These are phyloP conservation scores for Holothuria scabra DNA, from an alignment of 53 echinoderm and acorn worm genomes.

Conservation along the genomic window DNA sequence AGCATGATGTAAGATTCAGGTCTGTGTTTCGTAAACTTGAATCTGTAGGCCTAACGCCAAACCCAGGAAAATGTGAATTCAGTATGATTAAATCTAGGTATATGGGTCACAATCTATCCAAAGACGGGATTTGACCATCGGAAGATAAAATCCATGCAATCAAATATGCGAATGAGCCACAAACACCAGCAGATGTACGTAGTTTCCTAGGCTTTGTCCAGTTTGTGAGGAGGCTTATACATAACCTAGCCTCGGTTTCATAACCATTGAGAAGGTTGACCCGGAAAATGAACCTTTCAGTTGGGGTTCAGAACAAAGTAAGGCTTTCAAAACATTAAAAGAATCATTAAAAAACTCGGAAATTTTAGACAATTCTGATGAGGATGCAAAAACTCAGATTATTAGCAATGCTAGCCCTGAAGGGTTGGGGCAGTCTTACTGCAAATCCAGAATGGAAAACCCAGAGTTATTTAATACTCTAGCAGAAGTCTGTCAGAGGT, in stretches of 20 bases:
- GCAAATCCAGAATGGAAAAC: constrained; percentile 47
- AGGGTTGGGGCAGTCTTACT: constrained; percentile 9
- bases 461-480: constrained; percentile 47
- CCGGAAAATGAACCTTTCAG: constrained; percentile 41
- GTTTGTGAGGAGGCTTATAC: constrained; percentile 37
- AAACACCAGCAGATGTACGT: constrained; percentile 56
- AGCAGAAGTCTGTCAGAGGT: constrained; percentile 26
- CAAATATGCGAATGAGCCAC: constrained; percentile 50
- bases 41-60: constrained; percentile 57
- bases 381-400: constrained; percentile 18
- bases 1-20: constrained; percentile 58
- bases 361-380: constrained; percentile 63
- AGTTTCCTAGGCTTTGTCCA: constrained; percentile 69
- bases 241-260: constrained; percentile 51
- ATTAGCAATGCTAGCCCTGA: constrained; percentile 72
- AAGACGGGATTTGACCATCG: constrained; percentile 56
- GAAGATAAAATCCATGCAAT: constrained; percentile 54
- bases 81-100: constrained; percentile 59
- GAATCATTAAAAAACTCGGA: constrained; percentile 24
- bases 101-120: constrained; percentile 63
- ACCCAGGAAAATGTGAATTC: constrained; percentile 59
- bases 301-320: constrained; percentile 52
- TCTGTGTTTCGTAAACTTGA: constrained; percentile 30
- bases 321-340: constrained; percentile 58
- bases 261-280: constrained; percentile 63